These are phyloP conservation scores for Coregonus clupeaformis DNA, from an alignment of 2,113 vertebrate species.

Conservation along the genomic window DNA sequence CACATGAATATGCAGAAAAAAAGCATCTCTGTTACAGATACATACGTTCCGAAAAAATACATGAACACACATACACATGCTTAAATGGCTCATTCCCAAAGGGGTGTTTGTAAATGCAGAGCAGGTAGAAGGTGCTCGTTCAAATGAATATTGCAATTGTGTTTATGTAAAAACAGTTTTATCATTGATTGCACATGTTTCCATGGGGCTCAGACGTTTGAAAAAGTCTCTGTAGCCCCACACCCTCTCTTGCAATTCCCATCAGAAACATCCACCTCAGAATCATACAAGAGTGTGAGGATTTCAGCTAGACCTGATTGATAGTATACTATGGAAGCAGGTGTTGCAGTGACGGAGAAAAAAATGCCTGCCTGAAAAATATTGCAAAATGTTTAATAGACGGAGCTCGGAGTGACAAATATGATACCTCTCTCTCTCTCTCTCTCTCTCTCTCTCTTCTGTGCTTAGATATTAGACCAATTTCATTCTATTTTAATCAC, in stretches of 20 bases:
- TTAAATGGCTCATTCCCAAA: constrained; percentile 32
- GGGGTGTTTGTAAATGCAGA: constrained; percentile 33
- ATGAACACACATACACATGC: not conserved
- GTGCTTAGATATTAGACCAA: too few species aligned
- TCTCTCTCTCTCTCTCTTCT: too few species aligned
- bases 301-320: not conserved
- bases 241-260: constrained; percentile 5
- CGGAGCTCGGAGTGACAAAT: not conserved
- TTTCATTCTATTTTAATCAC: too few species aligned
- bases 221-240: constrained; percentile 10
- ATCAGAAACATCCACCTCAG: not conserved
- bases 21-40: too few species aligned
- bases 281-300: not conserved
- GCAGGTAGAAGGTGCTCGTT: constrained; percentile 51
- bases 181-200: constrained; percentile 46
- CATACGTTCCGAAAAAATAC: too few species aligned
- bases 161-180: constrained; percentile 52
- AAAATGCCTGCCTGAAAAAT: not conserved
- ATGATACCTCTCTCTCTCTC: not conserved
- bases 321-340: not conserved
- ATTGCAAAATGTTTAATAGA: not conserved
- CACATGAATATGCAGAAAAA: too few species aligned
- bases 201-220: constrained; percentile 23
- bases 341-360: not conserved
- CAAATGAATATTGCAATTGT: constrained; percentile 52